Evolutionary conservation across 1,140 invertebrate genomes (phyloP), one percentile per base, ranked within the genome.

Genomic region (Drosophila littoralis): DNA sequence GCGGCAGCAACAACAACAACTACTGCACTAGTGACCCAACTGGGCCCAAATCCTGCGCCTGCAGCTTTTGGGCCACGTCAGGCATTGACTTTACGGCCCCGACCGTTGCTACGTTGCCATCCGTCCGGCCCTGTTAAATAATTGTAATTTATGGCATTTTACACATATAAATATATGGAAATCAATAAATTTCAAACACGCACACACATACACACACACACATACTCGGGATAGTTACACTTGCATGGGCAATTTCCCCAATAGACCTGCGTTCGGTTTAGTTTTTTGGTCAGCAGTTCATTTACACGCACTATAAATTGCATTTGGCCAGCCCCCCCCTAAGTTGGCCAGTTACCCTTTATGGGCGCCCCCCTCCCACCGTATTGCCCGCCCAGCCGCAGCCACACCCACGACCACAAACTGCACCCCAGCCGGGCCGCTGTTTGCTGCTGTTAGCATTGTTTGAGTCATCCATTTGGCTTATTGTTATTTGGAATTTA

Each of bases 141-240:
- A 88, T 88, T 89, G 84, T 89, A 88, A 88, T 88, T 88, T 89
- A 88, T 88, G 83, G 84, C 80, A 84, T 89, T 88, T 88, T 88
- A 80, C 80, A 88, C 77, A 89, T 83, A 88, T 89, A 88, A 89
- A 89, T 89, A 77, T 89, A 88, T 89, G 83, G 70, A 88, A 88
- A 88, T 88, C 83, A 88, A 88, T 88, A 88, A 89, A 89, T 89
- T 88, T 83, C 52, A 60, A 70, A 70, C 70, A 54, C 64, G 69
- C 52, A 55, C 40, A 43, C 33, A 22, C 3, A 22, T 2, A 22
- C 22, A 22, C 22, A 22, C 22, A 22, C 22, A 36, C 59, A 52
- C 17, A 40, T 33, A 10, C 33, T 36, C 17, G 38, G 15, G 22
- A 43, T 32, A 43, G 7, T 10, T 13, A 33, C 46, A 43, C 43